A percentile compares a stretch with the other conserved stretches of the same genome.
Conservation (phyloP, 2,113 vertebrate genomes). For the Brachirus orientalis region DNA sequence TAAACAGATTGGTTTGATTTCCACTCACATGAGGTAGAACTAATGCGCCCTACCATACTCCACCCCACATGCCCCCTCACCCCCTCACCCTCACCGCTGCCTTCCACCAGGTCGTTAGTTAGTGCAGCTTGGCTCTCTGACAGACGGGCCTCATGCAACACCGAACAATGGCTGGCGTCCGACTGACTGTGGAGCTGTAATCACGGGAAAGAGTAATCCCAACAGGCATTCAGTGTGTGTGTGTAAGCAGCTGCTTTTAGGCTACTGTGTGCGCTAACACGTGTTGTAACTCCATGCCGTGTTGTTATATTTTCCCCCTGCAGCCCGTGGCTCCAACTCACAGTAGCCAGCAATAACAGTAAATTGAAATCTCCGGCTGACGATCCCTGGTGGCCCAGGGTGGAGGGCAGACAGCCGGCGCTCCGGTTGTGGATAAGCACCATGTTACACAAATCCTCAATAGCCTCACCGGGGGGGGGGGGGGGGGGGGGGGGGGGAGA, state of each 20-base stretch:
- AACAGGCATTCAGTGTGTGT: neutral
- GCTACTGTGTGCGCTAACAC: conserved; percentile 28
- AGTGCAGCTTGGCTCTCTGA: conserved; percentile 30
- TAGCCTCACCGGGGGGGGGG: neutral
- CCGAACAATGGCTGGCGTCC: conserved; percentile 56
- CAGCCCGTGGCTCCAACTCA: conserved; percentile 1
- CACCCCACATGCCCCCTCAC: neutral
- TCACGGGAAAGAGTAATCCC: conserved; percentile 37
- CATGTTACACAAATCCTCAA: conserved; percentile 2
- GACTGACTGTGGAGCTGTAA: conserved; percentile 21
- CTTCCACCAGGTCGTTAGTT: conserved; percentile 28
- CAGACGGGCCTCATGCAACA: conserved; percentile 27
- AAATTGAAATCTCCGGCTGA: conserved; percentile 15
- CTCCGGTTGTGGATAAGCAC: neutral
- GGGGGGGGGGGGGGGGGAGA: too few relatives aligned
- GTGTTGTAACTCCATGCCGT: conserved; percentile 1
- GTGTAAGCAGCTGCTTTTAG: conserved; percentile 8
- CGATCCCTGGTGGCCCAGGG: conserved; percentile 9
- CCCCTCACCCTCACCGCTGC: neutral
- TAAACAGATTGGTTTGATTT: conserved; percentile 12
- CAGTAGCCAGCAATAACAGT: conserved; percentile 8
- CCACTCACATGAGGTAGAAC: conserved; percentile 5
- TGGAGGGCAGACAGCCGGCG: conserved; percentile 1
- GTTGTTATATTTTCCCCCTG: neutral
- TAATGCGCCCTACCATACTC: neutral